A percentile compares a stretch with the other conserved stretches of the same genome.
Conservation (phyloP, 2,888 invertebrate species). For the Stenodera caucasica region DNA sequence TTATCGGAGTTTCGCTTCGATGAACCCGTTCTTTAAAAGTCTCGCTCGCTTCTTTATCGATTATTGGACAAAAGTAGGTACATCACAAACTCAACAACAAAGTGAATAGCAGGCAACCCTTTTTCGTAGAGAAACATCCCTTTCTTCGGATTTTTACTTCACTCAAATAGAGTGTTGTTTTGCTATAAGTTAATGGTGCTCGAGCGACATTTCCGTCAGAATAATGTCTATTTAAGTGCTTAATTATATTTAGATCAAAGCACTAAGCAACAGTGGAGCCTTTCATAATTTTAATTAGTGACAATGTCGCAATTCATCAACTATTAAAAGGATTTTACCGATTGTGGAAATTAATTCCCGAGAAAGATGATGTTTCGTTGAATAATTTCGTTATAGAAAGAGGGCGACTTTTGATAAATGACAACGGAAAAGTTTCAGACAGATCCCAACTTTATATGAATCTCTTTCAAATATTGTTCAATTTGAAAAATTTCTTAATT, state of each 20-base stretch:
- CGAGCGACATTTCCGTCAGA: neutral
- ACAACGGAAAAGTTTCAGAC: neutral
- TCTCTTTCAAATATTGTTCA: too few species aligned
- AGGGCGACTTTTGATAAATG: neutral
- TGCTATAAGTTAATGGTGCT: neutral
- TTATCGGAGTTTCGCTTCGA: slow-evolving; percentile 27
- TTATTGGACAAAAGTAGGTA: neutral
- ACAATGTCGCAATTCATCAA: slow-evolving; percentile 19
- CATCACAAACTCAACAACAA: neutral
- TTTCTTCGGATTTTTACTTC: slow-evolving; percentile 8
- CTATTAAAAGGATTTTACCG: slow-evolving; percentile 13
- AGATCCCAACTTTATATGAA: neutral
- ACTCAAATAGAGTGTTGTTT: too few species aligned
- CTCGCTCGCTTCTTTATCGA: slow-evolving; percentile 12
- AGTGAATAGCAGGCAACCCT: neutral
- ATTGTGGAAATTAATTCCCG: neutral
- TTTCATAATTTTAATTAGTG: slow-evolving; percentile 37
- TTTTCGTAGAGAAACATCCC: slow-evolving; percentile 7
- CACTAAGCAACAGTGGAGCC: slow-evolving; percentile 21
- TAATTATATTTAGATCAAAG: slow-evolving; percentile 38
- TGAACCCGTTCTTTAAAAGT: slow-evolving; percentile 19
- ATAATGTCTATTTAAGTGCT: slow-evolving; percentile 21
- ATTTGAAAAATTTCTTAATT: neutral
- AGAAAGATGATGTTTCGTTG: neutral
- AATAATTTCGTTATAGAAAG: neutral